Evolutionary conservation across 2,113 vertebrate species (phyloP), one percentile per base, ranked within the genome.

Genomic region (Halcyon malimbica): DNA sequence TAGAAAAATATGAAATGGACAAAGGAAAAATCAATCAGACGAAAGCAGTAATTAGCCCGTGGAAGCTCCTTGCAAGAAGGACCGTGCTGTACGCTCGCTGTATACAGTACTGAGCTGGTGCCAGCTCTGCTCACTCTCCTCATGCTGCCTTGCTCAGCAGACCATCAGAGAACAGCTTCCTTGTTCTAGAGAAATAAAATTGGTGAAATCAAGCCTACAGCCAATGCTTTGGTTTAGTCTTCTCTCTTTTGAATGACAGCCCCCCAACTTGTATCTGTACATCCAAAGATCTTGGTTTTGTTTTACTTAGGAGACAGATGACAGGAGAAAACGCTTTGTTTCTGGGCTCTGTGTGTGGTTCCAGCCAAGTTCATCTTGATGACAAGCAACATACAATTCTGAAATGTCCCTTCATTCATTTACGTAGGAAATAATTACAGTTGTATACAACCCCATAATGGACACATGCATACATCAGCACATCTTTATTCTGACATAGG

Each of bases 61-160:
- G 50, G 41, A 69, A 89, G 62, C 48, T 78, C 39, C 53, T 83
- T 79, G 65, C 48, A 87, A 41, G 82, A 69, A 93, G 35, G 33
- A 10, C 60, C 6, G 0, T 9, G 60, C 39, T 35, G 76, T 41
- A 51, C 6, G 33, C 73, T 25, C 11, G 25, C 56, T 53, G 37
- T 31, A 15, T 12, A 28, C 1, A 13, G 11, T 0, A 41, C 69
- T 11, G 77, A 75, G 81, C 64, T 54, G 24, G 42, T 46, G 63
- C 77, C 83, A 89, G 68, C 39, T 54, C 59, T 78, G 6, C 53
- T 42, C 50, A 1, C 28, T 54, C 18, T 71, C 53, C 35, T 59
- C 0, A 0, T 5, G 28, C 67, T 68, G n/a, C 53, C 48, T 73
- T 3, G 0, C 65, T 57, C 35, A 0, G 46, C 20, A 41, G 62